phyloP scores from a whole-genome alignment of 92 coral and sea anemone genomes.

The Ricordea florida region DNA sequence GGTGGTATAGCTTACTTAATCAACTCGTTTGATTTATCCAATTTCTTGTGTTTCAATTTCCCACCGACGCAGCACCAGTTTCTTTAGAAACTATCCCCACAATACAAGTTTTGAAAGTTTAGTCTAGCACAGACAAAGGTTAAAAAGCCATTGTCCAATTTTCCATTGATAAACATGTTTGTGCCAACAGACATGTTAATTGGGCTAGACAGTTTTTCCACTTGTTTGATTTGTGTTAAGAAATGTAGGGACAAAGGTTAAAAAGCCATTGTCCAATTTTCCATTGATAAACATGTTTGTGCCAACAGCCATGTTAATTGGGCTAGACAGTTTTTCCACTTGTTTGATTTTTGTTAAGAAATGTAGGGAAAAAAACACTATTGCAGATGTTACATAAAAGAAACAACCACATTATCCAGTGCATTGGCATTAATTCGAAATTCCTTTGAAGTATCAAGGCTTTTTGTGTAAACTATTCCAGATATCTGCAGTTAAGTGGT shows the following conservation, averaged over 20 bases:
- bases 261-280: not conserved
- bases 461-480: not conserved
- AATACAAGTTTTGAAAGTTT: too few relatives aligned
- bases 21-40: too few relatives aligned
- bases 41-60: too few relatives aligned
- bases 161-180: constrained; percentile 13
- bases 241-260: not conserved
- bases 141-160: not conserved
- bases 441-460: constrained; percentile 25
- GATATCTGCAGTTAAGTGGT: constrained; percentile 5
- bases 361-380: not conserved
- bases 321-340: not conserved
- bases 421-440: constrained; percentile 3
- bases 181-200: constrained; percentile 16
- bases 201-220: not conserved
- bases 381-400: constrained; percentile 14
- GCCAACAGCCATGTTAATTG: constrained; percentile 7
- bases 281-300: constrained; percentile 17
- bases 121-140: too few relatives aligned
- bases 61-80: too few relatives aligned
- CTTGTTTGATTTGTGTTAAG: not conserved
- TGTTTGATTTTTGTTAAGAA: not conserved
- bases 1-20: too few relatives aligned
- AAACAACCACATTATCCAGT: constrained; percentile 14
- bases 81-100: too few relatives aligned